Conservation (phyloP, 1,140 invertebrate genomes). For the Nephotettix cincticeps region DNA sequence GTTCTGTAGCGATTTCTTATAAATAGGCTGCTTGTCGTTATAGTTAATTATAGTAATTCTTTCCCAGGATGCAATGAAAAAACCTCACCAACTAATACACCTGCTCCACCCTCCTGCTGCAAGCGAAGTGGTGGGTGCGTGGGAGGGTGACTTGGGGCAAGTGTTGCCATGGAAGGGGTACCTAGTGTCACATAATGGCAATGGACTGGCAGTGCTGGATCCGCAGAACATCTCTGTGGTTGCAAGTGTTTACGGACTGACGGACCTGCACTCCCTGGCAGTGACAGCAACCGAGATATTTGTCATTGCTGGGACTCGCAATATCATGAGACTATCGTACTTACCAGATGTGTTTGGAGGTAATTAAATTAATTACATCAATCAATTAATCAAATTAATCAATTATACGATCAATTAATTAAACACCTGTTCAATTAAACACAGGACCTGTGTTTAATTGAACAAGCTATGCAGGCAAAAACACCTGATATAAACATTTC, state of each 20-base stretch:
- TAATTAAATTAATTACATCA: conserved; percentile 34
- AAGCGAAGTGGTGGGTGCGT: conserved; percentile 25
- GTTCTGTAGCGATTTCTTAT: too few species aligned
- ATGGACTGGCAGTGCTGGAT: conserved; percentile 72
- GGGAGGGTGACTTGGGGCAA: conserved; percentile 36
- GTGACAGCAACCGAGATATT: conserved; percentile 77
- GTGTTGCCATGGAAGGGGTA: conserved; percentile 53
- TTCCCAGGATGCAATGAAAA: conserved; percentile 34
- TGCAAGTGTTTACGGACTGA: conserved; percentile 51
- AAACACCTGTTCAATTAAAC: too few species aligned
- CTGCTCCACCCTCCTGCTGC: conserved; percentile 29
- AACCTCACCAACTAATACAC: conserved; percentile 26
- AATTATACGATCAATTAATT: too few species aligned
- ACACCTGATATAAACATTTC: too few species aligned
- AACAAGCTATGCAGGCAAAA: too few species aligned
- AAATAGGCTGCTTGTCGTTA: background rate
- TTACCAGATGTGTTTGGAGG: conserved; percentile 51
- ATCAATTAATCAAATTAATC: too few species aligned
- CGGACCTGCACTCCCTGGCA: conserved; percentile 57
- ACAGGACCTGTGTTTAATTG: too few species aligned
- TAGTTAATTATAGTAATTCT: conserved; percentile 24
- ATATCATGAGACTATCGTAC: conserved; percentile 63
- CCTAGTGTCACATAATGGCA: conserved; percentile 71
- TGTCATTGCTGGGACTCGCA: conserved; percentile 66
- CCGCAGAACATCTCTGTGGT: conserved; percentile 56